Evolutionary conservation across 1,140 invertebrate genomes (phyloP).

Genomic region (Chrysopa pallens): DNA sequence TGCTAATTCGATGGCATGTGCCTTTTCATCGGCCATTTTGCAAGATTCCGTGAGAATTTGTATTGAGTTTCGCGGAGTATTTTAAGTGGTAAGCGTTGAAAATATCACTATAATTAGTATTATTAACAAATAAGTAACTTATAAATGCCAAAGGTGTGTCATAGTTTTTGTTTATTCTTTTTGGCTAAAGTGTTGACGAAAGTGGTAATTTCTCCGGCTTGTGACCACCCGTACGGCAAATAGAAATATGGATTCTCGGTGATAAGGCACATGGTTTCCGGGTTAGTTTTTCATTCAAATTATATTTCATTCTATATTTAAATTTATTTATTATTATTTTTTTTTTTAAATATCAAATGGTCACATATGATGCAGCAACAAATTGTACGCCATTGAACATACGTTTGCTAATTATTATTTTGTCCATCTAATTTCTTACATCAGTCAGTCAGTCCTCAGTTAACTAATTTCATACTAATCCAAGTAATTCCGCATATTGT

Average conservation of each 20-base stretch:
- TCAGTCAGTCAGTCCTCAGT: too few species aligned
- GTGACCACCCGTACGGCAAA: conserved; percentile 12
- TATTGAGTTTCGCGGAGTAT: conserved; percentile 33
- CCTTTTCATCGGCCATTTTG: conserved; percentile 48
- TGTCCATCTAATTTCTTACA: too few species aligned
- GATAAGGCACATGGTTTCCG: conserved; percentile 28
- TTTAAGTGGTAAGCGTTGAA: conserved; percentile 21
- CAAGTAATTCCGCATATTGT: too few species aligned
- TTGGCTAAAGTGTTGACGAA: background rate
- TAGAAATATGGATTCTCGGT: conserved; percentile 18
- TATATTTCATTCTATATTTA: conserved; percentile 4
- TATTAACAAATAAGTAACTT: too few species aligned
- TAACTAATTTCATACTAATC: too few species aligned
- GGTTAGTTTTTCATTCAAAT: conserved; percentile 12
- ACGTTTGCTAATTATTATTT: too few species aligned
- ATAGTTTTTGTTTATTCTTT: conserved; percentile 9
- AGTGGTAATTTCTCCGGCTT: background rate
- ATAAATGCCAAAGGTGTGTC: conserved; percentile 13
- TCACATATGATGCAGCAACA: too few species aligned
- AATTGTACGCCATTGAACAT: too few species aligned
- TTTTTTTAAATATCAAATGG: too few species aligned
- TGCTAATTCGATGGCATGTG: conserved; percentile 43
- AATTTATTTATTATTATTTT: background rate
- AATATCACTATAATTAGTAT: too few species aligned
- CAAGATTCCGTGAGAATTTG: conserved; percentile 42